Base-by-base conservation (phyloP, 1,140 invertebrate species). In the Trypoxylus dichotomus region DNA sequence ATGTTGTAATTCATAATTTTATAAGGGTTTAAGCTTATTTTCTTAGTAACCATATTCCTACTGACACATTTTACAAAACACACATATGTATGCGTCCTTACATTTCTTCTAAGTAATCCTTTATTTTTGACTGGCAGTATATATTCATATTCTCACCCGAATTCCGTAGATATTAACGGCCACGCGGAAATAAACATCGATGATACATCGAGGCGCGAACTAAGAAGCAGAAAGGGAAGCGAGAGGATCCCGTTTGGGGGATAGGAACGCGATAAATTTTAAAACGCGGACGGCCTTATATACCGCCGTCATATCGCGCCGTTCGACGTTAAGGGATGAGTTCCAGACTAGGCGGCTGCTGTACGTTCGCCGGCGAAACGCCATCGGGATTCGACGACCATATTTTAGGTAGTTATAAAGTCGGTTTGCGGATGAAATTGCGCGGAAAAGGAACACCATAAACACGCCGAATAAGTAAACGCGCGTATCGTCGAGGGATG, bases 381-480 rank as follows among this genome's bases (percentile, higher is more conserved):
- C 60, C 60, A 24, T 27, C 60, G 60, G 60, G 68, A 74, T 76
- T 43, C 78, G 60, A 76, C 77, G 63, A 79, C 78, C 77, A 82
- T 82, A 82, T 81, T 80, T 82, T 76, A 82, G 80, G 43, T 72
- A 79, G 79, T 82, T 82, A 82, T 74, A 80, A 82, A 82, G 78
- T 82, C 79, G 81, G 60, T 68, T 68, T 68, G 63, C 76, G 80
- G 80, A 81, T 82, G 80, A 82, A 82, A 82, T 82, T 82, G 80
- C 78, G 80, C 74, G 81, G 81, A 82, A 82, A 82, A 81, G 80
- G 79, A 81, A 82, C 80, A 80, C 79, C 78, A 79, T 81, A 82
- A 82, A 82, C 80, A 79, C 73, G 32, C 32, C 32, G 32, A 37
- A 37, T 37, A 37, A 37, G 32, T 37, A 37, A 37, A 37, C 32